Evolutionary conservation across 2,113 vertebrate species (phyloP).

Genomic region (Ondatra zibethicus): DNA sequence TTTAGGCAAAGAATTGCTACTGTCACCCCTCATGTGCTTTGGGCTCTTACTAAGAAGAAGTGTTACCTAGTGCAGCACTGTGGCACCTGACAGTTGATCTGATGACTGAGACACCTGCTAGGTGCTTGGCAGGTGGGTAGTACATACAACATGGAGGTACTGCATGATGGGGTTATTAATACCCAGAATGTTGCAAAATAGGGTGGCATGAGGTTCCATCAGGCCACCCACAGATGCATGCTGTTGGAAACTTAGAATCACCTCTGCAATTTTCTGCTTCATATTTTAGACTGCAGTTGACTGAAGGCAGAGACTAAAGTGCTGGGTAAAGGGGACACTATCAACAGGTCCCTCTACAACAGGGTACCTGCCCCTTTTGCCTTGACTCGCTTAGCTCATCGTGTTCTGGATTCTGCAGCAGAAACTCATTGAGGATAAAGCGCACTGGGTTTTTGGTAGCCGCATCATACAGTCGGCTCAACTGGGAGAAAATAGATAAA

Average conservation of each 20-base stretch:
- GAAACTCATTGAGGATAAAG: not conserved
- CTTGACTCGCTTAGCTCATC: not conserved
- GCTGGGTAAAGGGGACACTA: no score
- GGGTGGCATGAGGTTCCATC: not conserved
- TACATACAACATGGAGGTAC: not conserved
- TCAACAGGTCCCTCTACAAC: not conserved
- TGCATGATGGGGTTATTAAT: not conserved
- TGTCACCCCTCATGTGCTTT: not conserved
- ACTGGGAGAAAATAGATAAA: not conserved
- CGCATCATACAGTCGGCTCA: not conserved
- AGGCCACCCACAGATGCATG: not conserved
- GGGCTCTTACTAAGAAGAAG: not conserved
- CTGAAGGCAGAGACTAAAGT: not conserved
- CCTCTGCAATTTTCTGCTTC: not conserved
- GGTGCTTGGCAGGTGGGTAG: not conserved
- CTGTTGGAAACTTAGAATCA: not conserved
- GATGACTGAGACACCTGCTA: not conserved
- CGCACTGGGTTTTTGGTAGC: not conserved
- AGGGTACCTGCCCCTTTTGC: not conserved
- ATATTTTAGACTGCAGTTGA: not conserved
- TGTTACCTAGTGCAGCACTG: not conserved
- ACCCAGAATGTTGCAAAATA: not conserved
- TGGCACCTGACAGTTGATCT: not conserved
- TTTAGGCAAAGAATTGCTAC: not conserved
- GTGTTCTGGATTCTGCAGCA: not conserved